phyloP scores from a whole-genome alignment of 2,797 vertebrate species.

The Taenioides sp. region DNA sequence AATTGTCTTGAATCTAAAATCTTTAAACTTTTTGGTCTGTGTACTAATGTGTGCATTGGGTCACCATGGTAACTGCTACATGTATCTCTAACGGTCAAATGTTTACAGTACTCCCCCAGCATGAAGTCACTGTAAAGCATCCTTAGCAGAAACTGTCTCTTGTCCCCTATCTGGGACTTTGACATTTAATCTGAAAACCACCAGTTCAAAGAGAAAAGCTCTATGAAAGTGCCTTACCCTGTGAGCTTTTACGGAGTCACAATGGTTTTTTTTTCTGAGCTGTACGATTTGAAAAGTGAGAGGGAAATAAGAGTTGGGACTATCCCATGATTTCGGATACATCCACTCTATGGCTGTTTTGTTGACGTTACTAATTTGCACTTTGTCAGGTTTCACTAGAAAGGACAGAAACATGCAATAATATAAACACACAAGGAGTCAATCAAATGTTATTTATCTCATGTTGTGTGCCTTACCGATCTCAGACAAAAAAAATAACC shows the following conservation, averaged over 20 bases:
- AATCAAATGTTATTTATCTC: neutral
- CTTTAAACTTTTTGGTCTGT: too few relatives aligned
- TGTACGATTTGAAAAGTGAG: constrained; percentile 73
- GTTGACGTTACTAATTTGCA: constrained; percentile 59
- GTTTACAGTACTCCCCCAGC: too few relatives aligned
- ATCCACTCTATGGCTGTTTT: constrained; percentile 56
- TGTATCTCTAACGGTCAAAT: too few relatives aligned
- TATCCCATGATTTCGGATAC: constrained; percentile 76
- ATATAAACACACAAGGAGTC: too few relatives aligned
- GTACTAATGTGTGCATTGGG: too few relatives aligned
- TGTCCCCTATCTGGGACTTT: too few relatives aligned
- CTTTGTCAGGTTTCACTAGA: constrained; percentile 75
- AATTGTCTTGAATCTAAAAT: too few relatives aligned
- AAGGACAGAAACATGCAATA: neutral
- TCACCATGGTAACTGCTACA: too few relatives aligned
- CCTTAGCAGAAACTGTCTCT: too few relatives aligned
- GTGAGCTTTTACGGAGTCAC: constrained; percentile 9
- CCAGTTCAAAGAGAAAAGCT: too few relatives aligned
- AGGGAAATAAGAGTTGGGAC: constrained; percentile 75
- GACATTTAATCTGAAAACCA: too few relatives aligned
- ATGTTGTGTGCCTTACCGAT: constrained; percentile 64
- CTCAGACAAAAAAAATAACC: constrained; percentile 64
- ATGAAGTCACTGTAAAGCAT: too few relatives aligned
- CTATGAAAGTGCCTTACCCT: constrained; percentile 44
- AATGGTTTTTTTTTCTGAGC: constrained; percentile 38